Evolutionary conservation across 2,888 invertebrate species (phyloP), one percentile per base, ranked within the genome.

Genomic region (Pharmacophagus antenor): DNA sequence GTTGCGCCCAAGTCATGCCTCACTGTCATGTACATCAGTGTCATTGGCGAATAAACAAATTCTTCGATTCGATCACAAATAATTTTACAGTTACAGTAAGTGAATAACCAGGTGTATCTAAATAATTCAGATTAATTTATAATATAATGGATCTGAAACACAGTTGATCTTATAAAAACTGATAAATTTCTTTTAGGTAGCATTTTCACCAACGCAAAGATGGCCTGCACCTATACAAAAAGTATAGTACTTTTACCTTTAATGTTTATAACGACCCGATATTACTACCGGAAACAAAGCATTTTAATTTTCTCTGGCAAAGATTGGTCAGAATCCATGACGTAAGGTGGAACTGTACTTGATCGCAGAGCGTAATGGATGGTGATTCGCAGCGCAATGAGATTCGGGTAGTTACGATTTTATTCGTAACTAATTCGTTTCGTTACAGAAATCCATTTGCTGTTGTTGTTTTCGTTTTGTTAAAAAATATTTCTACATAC

Each of bases 391-490:
- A 42, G 27, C 59, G 59, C 54, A 59, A 59, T 54, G 41, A 49
- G 23, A 41, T 42, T 27, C 23, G n/a, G 53, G 10, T 18, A 18
- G 31, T 59, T 59, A 54, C 59, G 59, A 42, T 53, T 23, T 25
- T 41, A 20, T 53, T 53, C 59, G 59, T 54, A 48, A 41, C 59
- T 23, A 54, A 59, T 59, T 54, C 31, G 31, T 49, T 59, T 49
- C 52, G 54, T 41, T 54, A 44, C 27, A 59, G 49, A 59, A 54
- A 54, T 27, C 27, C 42, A 49, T 42, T 49, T 15, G 21, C 1
- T 48, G 48, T 18, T 48, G 21, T 41, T 49, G 37, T 54, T 59
- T 12, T 42, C 12, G 41, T 20, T 42, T 25, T n/a, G n/a, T n/a
- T n/a, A n/a, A 57, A 20, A 44, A 44, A 50, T 21, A 2, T 31